Conservation (phyloP, 2,113 vertebrate genomes). For the Struthio camelus region DNA sequence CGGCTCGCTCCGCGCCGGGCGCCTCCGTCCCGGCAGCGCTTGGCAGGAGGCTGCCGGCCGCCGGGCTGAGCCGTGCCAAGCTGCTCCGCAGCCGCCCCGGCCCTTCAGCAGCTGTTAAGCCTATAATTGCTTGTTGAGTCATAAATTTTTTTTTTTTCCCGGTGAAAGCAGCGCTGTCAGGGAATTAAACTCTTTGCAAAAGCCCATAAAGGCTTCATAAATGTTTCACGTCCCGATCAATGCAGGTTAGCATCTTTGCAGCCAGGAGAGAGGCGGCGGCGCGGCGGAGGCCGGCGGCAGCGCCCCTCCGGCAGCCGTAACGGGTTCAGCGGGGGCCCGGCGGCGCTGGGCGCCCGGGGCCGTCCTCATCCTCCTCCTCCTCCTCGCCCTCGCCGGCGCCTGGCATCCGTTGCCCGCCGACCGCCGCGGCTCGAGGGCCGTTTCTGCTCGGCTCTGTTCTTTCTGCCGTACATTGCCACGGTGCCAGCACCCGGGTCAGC, state of each 20-base stretch:
- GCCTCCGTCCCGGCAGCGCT: not conserved
- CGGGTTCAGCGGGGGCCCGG: too few relatives aligned
- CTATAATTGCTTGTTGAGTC: slow-evolving; percentile 55
- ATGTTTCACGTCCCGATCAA: not conserved
- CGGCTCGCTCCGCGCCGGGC: fast-evolving
- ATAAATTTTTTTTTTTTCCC: not conserved
- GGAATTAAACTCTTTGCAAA: slow-evolving; percentile 54
- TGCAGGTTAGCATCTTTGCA: not conserved
- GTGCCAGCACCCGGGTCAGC: too few relatives aligned
- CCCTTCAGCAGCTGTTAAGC: slow-evolving; percentile 14
- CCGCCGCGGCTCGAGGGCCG: too few relatives aligned
- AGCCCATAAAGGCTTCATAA: slow-evolving; percentile 29
- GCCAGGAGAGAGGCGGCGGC: not conserved
- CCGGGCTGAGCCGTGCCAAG: not conserved
- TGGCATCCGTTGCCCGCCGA: too few relatives aligned
- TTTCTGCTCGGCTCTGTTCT: too few relatives aligned
- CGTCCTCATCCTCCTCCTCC: too few relatives aligned
- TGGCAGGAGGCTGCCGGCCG: not conserved
- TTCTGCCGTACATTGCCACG: too few relatives aligned
- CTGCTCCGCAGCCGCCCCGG: slow-evolving; percentile 5
- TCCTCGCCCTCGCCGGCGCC: too few relatives aligned
- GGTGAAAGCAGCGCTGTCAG: slow-evolving; percentile 35
- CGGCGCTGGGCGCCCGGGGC: too few relatives aligned
- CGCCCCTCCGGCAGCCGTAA: not conserved
- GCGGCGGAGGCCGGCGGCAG: too few relatives aligned